Base-by-base conservation (phyloP, 2,113 vertebrate species). In the Corythornis vintsioides region DNA sequence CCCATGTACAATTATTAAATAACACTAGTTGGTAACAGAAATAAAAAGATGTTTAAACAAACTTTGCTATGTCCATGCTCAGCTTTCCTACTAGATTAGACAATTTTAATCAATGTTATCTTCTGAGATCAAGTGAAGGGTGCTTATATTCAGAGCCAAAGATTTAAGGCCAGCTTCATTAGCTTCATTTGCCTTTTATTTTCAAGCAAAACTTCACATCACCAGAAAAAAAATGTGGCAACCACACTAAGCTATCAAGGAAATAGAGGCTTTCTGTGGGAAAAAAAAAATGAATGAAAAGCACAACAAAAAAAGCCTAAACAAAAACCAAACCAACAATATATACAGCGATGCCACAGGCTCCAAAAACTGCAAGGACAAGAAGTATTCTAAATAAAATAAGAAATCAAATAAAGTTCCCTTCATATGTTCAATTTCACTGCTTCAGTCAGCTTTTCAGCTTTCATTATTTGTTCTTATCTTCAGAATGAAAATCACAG, bases 271-370 rank as follows among this genome's bases (percentile, higher is more conserved):
- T 38, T 38, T 38, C 38, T 38, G 10, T 38, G 38, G 38, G 38
- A 10, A 38, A 38, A 38, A 38, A 38, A 38, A 38, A 38, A 38
- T 38, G 11, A 38, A 43, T 6, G 11, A 8, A 48, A 26, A 15
- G 5, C 29, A 21, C 21, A 40, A 47, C 5, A 69, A 75, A 21
- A 60, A 19, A 21, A 43, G 15, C 15, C 28, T 8, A 38, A 56
- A 6, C 2, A 3, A 69, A 61, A 50, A 31, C 0, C 14, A 63
- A 70, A 22, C 13, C 7, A 48, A 56, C 16, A 43, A 64, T 52
- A 59, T 11, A 52, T 15, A 24, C 28, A 65, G 42, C 0, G 1
- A 52, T 45, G 18, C 6, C 48, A 69, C 0, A 0, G 26, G 26
- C 7, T 55, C 14, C 61, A 31, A 79, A 72, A 60, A 29, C 19